A percentile compares a stretch with the other conserved stretches of the same genome.
Conservation (phyloP, 2,113 vertebrate species). For the Bubo bubo region DNA sequence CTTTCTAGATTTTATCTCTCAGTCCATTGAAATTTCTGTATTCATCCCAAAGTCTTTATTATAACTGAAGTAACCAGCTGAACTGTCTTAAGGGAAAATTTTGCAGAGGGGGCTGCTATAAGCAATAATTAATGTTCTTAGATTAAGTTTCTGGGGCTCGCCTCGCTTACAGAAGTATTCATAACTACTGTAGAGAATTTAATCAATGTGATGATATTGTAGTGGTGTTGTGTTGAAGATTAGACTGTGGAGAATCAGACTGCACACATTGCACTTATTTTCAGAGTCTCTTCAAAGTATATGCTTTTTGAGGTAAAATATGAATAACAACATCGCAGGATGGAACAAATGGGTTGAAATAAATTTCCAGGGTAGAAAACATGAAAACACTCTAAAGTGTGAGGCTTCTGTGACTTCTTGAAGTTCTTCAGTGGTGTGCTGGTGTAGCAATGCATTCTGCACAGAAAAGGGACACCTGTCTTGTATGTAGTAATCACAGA, state of each 20-base stretch:
- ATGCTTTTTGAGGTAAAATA: background rate
- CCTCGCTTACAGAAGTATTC: background rate
- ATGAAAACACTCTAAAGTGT: background rate
- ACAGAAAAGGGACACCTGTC: background rate
- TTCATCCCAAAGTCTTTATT: background rate
- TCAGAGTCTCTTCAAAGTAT: background rate
- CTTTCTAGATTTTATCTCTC: background rate
- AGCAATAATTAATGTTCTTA: background rate
- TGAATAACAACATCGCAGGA: background rate
- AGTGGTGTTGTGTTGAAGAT: background rate
- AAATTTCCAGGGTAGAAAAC: background rate
- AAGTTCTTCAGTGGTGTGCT: background rate
- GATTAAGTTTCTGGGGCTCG: background rate
- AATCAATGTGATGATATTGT: background rate
- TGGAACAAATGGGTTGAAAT: background rate
- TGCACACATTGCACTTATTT: background rate
- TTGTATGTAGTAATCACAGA: background rate
- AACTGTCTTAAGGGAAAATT: background rate
- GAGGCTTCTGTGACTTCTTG: background rate
- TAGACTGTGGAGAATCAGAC: background rate
- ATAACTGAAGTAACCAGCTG: background rate
- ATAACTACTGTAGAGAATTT: background rate
- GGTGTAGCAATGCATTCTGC: background rate
- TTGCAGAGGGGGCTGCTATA: background rate
- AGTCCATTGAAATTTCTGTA: background rate